phyloP scores from a whole-genome alignment of 2,797 vertebrate species.

The Hemibagrus guttatus region DNA sequence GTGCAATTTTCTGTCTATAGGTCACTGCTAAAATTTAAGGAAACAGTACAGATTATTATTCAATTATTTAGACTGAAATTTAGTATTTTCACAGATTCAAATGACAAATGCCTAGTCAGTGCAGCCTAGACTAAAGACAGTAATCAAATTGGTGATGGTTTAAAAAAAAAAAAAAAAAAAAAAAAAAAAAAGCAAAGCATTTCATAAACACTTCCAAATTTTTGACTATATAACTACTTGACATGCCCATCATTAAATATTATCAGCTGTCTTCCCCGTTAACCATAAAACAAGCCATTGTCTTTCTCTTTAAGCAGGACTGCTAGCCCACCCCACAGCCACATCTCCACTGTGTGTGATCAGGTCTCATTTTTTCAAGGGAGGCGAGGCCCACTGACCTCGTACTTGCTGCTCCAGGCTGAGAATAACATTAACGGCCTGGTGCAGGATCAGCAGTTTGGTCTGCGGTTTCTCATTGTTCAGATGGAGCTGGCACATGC shows the following conservation, averaged over 20 bases:
- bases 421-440: slow-evolving; percentile 98
- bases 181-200: neutral
- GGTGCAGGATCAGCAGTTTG: slow-evolving; percentile 98
- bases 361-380: slow-evolving; percentile 12
- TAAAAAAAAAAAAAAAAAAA: no score
- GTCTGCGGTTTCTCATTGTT: slow-evolving; percentile 99
- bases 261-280: neutral
- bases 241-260: neutral
- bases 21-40: neutral
- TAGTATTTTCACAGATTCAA: neutral
- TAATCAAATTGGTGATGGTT: neutral
- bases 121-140: neutral
- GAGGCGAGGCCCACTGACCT: slow-evolving; percentile 85
- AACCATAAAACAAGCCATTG: slow-evolving; percentile 26
- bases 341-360: slow-evolving; percentile 57
- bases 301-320: slow-evolving; percentile 14
- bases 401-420: slow-evolving; percentile 99
- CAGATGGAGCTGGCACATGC: slow-evolving; percentile 97
- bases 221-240: neutral
- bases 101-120: neutral
- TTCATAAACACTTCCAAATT: neutral
- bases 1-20: neutral
- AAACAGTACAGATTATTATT: neutral
- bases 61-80: neutral
- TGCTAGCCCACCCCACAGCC: slow-evolving; percentile 51